Base-by-base conservation (phyloP, 2,888 invertebrate genomes). In the Ochropleura plecta region DNA sequence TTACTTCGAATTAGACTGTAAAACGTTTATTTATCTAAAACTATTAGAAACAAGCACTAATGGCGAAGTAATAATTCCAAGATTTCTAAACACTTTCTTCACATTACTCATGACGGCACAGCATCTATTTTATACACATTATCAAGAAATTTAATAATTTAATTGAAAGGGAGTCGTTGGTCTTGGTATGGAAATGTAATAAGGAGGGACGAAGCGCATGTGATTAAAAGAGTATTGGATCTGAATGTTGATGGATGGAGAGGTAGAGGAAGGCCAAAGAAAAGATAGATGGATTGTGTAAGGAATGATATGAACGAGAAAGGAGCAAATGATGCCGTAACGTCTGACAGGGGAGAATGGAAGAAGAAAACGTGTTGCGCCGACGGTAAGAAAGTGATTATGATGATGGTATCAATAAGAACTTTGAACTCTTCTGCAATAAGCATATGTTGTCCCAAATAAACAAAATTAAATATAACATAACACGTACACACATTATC, bases 1-100 rank as follows among this genome's bases (percentile, higher is more conserved):
- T 49, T 5, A 44, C 44, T 44, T 20, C 12, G 44, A 62, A 62
- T 62, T 53, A n/a, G 14, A 62, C 14, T 65, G 18, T 51, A 44
- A 60, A 55, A 60, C 60, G 40, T 63, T 49, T 64, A 63, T 67
- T 69, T 48, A 70, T 68, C 40, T 63, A 30, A 78, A 78, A 40
- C 57, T 57, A 44, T 78, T 40, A 66, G 42, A 69, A 53, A 77
- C 30, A 48, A n/a, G 16, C n/a, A 65, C 64, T 74, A 69, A 79
- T 79, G 44, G n/a, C 30, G 6, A 53, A 64, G 62, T 59, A 79
- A 65, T 70, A 60, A 53, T 69, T 44, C 49, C 46, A 20, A 65
- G 74, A 70, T 79, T 71, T 79, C 83, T 71, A 55, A 70, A 62
- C 55, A 48, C 79, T 83, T 83, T 79, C 74, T 65, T 70, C 53